Conservation (phyloP, 2,113 vertebrate genomes). For the Cyanoderma ruficeps region DNA sequence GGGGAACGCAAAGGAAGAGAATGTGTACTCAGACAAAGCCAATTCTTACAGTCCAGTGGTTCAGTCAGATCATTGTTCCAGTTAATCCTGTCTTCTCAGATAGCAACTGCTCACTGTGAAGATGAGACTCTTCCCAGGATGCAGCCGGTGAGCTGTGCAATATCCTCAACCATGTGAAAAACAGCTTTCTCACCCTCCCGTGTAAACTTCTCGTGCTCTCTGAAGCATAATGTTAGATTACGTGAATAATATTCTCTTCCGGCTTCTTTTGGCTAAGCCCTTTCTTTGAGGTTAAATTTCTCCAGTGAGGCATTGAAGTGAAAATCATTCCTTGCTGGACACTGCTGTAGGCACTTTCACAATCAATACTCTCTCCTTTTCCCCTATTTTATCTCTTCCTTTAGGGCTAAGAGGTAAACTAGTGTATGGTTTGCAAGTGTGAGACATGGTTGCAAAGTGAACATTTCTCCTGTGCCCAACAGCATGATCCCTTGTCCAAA, state of each 20-base stretch:
- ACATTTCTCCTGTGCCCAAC: background rate
- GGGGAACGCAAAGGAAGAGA: background rate
- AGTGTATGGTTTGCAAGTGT: background rate
- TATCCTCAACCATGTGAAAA: background rate
- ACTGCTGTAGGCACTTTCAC: background rate
- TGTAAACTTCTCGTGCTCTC: background rate
- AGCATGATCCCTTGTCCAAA: background rate
- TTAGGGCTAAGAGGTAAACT: background rate
- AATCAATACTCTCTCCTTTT: background rate
- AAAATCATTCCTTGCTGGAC: background rate
- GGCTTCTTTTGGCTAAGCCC: background rate
- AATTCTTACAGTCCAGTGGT: constrained; percentile 3
- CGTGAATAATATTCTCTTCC: background rate
- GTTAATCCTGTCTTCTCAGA: constrained; percentile 49
- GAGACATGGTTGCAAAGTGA: background rate
- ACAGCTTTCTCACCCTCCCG: background rate
- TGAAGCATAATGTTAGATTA: background rate
- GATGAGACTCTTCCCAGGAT: background rate
- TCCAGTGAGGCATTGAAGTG: background rate
- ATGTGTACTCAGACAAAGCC: background rate
- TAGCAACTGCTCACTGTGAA: background rate
- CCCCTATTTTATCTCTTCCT: background rate
- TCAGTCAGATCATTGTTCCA: constrained; percentile 8
- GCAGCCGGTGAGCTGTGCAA: background rate
- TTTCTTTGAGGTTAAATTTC: background rate